Evolutionary conservation across 2,113 vertebrate genomes (phyloP).

Genomic region (Tor tambroides): DNA sequence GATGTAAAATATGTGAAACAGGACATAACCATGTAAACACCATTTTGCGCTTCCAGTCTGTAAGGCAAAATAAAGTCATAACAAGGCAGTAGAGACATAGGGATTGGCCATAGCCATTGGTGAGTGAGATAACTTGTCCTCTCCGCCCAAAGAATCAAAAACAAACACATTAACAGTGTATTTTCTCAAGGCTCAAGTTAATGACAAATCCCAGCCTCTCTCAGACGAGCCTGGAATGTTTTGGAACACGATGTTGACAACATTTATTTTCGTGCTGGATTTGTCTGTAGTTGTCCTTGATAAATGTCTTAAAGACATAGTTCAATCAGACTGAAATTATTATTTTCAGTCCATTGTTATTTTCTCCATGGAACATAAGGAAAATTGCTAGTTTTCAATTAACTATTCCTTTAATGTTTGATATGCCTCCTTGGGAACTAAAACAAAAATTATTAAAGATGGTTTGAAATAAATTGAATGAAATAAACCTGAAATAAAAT

Average conservation of each 20-base stretch:
- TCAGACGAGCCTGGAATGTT: not conserved
- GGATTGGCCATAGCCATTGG: slow-evolving; percentile 55
- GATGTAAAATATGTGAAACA: slow-evolving; percentile 57
- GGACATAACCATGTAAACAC: slow-evolving; percentile 64
- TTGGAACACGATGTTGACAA: not conserved
- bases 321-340: not conserved
- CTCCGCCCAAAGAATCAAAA: slow-evolving; percentile 61
- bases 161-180: slow-evolving; percentile 51
- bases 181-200: slow-evolving; percentile 52
- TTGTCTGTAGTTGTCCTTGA: not conserved
- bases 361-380: not conserved
- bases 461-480: no score
- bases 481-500: no score
- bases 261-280: not conserved
- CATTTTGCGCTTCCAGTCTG: slow-evolving; percentile 63
- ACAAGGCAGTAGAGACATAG: slow-evolving; percentile 60
- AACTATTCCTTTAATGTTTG: not conserved
- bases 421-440: not conserved
- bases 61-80: slow-evolving; percentile 62
- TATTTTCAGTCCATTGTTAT: not conserved
- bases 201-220: not conserved
- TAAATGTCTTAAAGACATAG: not conserved
- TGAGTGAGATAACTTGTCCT: slow-evolving; percentile 54
- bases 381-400: not conserved
- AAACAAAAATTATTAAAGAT: not conserved